Conservation (phyloP, 2,113 vertebrate species). For the Dasypus novemcinctus region DNA sequence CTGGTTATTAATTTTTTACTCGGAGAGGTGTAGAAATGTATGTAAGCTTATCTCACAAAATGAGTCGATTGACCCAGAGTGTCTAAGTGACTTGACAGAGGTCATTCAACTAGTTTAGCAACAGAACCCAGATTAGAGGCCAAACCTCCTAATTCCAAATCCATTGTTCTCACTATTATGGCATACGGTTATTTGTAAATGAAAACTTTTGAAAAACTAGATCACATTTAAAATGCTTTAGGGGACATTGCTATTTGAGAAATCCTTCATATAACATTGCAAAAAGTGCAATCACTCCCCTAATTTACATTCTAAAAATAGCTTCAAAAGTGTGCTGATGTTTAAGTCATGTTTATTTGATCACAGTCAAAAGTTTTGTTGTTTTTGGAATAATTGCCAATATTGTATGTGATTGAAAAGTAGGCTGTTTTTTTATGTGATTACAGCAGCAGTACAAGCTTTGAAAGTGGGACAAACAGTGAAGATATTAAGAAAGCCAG, state of each 20-base stretch:
- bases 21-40: neutral
- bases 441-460: conserved; percentile 73
- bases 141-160: conserved; percentile 1
- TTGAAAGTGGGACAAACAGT: conserved; percentile 60
- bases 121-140: conserved; percentile 32
- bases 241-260: neutral
- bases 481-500: conserved; percentile 87
- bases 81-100: conserved; percentile 30
- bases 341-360: conserved; percentile 53
- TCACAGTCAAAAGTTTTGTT: conserved; percentile 18
- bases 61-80: neutral
- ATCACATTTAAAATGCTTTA: conserved; percentile 52
- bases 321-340: neutral
- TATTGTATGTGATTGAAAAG: conserved; percentile 66
- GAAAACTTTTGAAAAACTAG: neutral
- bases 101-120: conserved; percentile 41
- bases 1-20: neutral
- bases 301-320: conserved; percentile 47
- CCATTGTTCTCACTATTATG: conserved; percentile 35
- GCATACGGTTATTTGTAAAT: conserved; percentile 25
- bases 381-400: conserved; percentile 21
- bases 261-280: neutral
- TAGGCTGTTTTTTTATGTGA: conserved; percentile 60
- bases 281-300: conserved; percentile 9
- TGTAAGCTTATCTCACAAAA: conserved; percentile 27